phyloP scores from a whole-genome alignment of 2,797 vertebrate genomes.

The Discoglossus pictus region DNA sequence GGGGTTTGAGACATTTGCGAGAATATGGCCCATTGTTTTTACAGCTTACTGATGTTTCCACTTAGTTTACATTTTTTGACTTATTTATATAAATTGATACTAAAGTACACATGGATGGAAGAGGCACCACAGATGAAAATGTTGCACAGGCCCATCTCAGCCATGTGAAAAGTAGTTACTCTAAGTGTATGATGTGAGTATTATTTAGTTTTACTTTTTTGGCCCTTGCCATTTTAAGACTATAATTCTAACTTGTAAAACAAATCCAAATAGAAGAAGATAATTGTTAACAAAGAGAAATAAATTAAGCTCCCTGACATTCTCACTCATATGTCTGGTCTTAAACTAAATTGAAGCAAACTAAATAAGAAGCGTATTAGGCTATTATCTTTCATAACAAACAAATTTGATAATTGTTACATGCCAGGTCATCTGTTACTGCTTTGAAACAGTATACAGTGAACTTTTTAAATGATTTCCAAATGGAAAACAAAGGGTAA shows the following conservation, averaged over 20 bases:
- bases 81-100: too few relatives aligned
- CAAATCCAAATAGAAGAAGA: slow-evolving; percentile 1
- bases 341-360: slow-evolving; percentile 27
- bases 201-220: too few relatives aligned
- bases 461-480: slow-evolving; percentile 24
- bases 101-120: too few relatives aligned
- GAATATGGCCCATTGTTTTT: too few relatives aligned
- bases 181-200: too few relatives aligned
- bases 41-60: too few relatives aligned
- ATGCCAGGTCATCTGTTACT: slow-evolving; percentile 24
- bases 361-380: slow-evolving; percentile 16
- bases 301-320: slow-evolving; percentile 19
- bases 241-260: slow-evolving; percentile 4
- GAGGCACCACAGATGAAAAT: too few relatives aligned
- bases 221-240: slow-evolving; percentile 4
- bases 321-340: slow-evolving; percentile 15
- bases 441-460: slow-evolving; percentile 29
- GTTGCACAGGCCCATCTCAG: too few relatives aligned
- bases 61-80: too few relatives aligned
- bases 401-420: slow-evolving; percentile 24
- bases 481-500: slow-evolving; percentile 29
- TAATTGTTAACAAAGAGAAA: slow-evolving; percentile 15
- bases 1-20: too few relatives aligned
- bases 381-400: slow-evolving; percentile 19
- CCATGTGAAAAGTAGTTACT: too few relatives aligned